A percentile compares a stretch with the other conserved stretches of the same genome.
These are phyloP conservation scores for Macquaria australasica DNA, from an alignment of 2,113 vertebrate species.

Conservation along the genomic window DNA sequence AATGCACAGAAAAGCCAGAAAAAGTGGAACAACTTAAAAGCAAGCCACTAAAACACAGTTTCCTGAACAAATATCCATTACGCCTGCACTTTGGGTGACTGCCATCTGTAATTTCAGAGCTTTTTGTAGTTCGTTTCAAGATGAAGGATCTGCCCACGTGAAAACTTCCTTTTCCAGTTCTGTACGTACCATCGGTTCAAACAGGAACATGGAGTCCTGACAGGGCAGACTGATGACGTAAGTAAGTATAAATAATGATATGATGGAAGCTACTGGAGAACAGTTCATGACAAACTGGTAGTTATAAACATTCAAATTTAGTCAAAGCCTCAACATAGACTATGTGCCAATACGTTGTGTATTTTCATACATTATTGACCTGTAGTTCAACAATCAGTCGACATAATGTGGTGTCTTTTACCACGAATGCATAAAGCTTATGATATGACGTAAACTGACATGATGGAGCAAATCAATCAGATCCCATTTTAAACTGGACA, in stretches of 20 bases:
- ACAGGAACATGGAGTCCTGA: conserved; percentile 26
- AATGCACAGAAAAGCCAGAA: background rate
- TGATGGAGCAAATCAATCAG: background rate
- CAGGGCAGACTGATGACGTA: background rate
- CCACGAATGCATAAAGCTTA: background rate
- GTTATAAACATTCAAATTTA: background rate
- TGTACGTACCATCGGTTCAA: background rate
- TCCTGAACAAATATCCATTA: background rate
- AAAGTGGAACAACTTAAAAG: background rate
- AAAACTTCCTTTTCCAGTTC: background rate
- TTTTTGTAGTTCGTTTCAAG: background rate
- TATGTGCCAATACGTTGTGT: background rate
- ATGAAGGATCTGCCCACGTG: conserved; percentile 1
- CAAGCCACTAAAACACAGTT: background rate
- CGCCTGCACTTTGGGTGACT: background rate
- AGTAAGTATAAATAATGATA: conserved; percentile 4
- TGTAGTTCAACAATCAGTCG: background rate
- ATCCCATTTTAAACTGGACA: conserved; percentile 25
- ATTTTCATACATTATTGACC: background rate
- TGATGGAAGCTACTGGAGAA: background rate
- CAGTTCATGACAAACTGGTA: background rate
- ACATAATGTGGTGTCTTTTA: background rate
- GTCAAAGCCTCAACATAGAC: background rate
- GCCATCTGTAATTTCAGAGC: background rate
- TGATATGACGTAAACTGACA: background rate